Base-by-base conservation (phyloP, 2,797 vertebrate species). In the Molossus molossus region DNA sequence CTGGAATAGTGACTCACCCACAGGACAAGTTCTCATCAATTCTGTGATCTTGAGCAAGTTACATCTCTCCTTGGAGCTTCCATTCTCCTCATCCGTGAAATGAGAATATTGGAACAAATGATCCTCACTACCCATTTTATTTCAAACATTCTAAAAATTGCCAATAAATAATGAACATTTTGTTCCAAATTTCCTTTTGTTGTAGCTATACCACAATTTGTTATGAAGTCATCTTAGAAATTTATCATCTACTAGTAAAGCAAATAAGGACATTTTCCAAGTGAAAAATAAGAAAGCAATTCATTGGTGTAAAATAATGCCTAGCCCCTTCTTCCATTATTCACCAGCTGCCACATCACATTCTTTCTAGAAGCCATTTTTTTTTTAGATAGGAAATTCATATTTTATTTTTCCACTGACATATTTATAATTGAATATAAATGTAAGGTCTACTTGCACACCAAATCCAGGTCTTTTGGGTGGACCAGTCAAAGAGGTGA, bases 111-210 rank as follows among this genome's bases (percentile, higher is more conserved):
- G 23, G 48, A 92, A 83, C 64, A 48, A 94, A 86, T 45, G 15
- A 80, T 62, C 55, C 89, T 45, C 10, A 69, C 58, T 25, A 10
- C 14, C 20, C 17, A 40, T 81, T 72, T 87, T 20, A 67, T 81
- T 72, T 81, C 91, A 90, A 93, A 77, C 37, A 90, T 76, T 62
- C 77, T 80, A 60, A n/a, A 91, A 90, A 37, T 86, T 87, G 50
- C 15, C 55, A 58, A 75, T 72, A 88, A 65, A 13, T 62, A 76
- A 64, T 89, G 60, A 89, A 57, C 3, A 73, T n/a, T 89, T 48
- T 69, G 53, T 57, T 77, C 18, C 64, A 81, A 80, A 75, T 72
- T 79, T 83, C 55, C 53, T 69, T 79, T 84, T 60, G 15, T 48
- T 60, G 37, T 53, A 87, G 12, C 15, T 10, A 60, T 64, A 10